phyloP scores from a whole-genome alignment of 2,113 vertebrate genomes.

The Nanorana parkeri region DNA sequence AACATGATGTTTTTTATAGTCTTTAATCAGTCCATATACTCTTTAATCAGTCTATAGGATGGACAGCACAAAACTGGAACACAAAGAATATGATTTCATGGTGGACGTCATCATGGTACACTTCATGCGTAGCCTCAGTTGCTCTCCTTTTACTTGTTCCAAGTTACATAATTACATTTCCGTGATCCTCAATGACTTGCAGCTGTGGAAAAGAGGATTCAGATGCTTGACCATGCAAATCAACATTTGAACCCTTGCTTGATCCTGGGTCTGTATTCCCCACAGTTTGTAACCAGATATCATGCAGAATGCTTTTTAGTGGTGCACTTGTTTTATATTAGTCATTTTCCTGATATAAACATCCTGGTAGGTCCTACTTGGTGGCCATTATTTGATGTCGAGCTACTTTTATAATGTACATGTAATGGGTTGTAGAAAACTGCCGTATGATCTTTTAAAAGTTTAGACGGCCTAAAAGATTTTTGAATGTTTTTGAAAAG shows the following conservation, averaged over 20 bases:
- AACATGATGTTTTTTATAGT: no score
- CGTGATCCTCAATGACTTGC: conserved; percentile 26
- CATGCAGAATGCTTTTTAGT: neutral
- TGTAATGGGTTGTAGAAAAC: no score
- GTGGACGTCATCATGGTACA: neutral
- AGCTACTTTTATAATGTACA: no score
- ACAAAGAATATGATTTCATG: neutral
- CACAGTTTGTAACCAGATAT: conserved; percentile 24
- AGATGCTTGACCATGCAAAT: conserved; percentile 30
- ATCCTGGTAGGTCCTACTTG: conserved; percentile 1
- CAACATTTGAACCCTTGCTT: neutral
- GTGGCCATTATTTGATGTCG: neutral
- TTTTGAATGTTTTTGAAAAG: no score
- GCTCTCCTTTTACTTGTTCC: neutral
- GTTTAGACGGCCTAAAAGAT: no score
- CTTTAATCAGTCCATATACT: no score
- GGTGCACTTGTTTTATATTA: conserved; percentile 11
- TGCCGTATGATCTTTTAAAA: no score
- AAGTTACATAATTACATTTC: conserved; percentile 25
- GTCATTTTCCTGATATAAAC: conserved; percentile 36
- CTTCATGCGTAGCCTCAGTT: conserved; percentile 11
- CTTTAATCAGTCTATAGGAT: no score
- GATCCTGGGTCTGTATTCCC: neutral
- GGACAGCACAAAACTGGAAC: neutral
- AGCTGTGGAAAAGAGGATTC: conserved; percentile 25